phyloP scores from a whole-genome alignment of 2,888 invertebrate species.

The Hydrotaea diabolus region DNA sequence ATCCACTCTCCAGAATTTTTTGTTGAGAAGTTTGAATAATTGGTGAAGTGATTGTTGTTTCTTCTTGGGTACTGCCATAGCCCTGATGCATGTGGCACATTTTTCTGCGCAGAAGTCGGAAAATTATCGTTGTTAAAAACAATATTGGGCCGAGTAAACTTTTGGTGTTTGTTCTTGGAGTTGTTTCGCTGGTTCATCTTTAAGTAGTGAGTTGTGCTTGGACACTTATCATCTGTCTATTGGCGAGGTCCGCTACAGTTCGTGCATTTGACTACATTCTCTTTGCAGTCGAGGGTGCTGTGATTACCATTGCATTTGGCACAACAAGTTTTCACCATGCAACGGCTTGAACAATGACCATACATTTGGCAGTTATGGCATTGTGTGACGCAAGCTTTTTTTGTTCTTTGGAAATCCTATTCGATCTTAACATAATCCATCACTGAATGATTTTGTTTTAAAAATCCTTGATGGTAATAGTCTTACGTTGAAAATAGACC shows the following conservation, averaged over 20 bases:
- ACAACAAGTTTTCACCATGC: conserved; percentile 29
- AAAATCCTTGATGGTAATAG: not conserved
- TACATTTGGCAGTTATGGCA: not conserved
- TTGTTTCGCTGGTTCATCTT: not conserved
- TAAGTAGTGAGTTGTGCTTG: not conserved
- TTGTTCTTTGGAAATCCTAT: too few species aligned
- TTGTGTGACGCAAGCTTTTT: too few species aligned
- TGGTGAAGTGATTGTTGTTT: not conserved
- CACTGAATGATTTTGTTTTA: not conserved
- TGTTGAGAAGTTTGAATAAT: not conserved
- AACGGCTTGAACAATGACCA: not conserved
- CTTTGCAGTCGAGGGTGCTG: not conserved
- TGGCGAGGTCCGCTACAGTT: conserved; percentile 16
- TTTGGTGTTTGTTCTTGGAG: not conserved
- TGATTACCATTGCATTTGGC: conserved; percentile 27
- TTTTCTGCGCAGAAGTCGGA: not conserved
- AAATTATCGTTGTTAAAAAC: not conserved
- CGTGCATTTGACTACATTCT: conserved; percentile 10
- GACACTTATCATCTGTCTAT: not conserved
- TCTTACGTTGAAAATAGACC: conserved; percentile 9
- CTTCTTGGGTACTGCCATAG: too few species aligned
- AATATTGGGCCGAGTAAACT: not conserved
- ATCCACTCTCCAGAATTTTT: too few species aligned
- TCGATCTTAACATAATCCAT: not conserved
- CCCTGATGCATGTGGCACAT: not conserved